A percentile compares a stretch with the other conserved stretches of the same genome.
phyloP scores from a whole-genome alignment of 2,113 vertebrate genomes.

The Aspidoscelis tigris region DNA sequence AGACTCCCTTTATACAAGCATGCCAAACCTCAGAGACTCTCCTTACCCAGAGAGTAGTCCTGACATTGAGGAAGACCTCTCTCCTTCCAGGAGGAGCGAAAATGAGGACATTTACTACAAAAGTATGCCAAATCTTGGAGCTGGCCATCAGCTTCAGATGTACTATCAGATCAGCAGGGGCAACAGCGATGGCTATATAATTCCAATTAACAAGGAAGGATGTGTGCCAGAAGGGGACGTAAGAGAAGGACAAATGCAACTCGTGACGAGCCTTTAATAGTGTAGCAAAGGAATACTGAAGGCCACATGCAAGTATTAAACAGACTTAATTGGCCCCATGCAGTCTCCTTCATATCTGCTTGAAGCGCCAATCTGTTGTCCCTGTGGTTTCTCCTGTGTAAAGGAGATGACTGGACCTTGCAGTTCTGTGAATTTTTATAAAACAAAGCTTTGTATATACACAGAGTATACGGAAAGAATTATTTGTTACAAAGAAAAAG shows the following conservation, averaged over 20 bases:
- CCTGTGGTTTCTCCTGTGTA: slow-evolving; percentile 78
- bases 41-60: slow-evolving; percentile 92
- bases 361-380: slow-evolving; percentile 71
- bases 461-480: slow-evolving; percentile 91
- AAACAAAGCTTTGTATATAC: slow-evolving; percentile 93
- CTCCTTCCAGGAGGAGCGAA: slow-evolving; percentile 91
- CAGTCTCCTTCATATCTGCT: slow-evolving; percentile 70
- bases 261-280: slow-evolving; percentile 98
- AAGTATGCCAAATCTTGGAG: slow-evolving; percentile 98
- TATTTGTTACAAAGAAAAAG: slow-evolving; percentile 90
- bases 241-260: slow-evolving; percentile 99
- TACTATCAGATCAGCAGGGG: slow-evolving; percentile 97
- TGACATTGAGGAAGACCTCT: slow-evolving; percentile 90
- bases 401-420: slow-evolving; percentile 78
- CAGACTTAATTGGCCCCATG: slow-evolving; percentile 65
- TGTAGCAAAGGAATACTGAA: slow-evolving; percentile 79
- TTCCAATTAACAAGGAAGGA: slow-evolving; percentile 94
- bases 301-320: slow-evolving; percentile 75
- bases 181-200: slow-evolving; percentile 94
- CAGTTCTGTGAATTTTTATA: slow-evolving; percentile 88
- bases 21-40: slow-evolving; percentile 98
- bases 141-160: slow-evolving; percentile 91
- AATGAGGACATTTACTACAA: slow-evolving; percentile 98
- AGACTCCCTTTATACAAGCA: slow-evolving; percentile 99
- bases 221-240: slow-evolving; percentile 94